Evolutionary conservation across 2,797 vertebrate species (phyloP).

Genomic region (Aldrovandia affinis): DNA sequence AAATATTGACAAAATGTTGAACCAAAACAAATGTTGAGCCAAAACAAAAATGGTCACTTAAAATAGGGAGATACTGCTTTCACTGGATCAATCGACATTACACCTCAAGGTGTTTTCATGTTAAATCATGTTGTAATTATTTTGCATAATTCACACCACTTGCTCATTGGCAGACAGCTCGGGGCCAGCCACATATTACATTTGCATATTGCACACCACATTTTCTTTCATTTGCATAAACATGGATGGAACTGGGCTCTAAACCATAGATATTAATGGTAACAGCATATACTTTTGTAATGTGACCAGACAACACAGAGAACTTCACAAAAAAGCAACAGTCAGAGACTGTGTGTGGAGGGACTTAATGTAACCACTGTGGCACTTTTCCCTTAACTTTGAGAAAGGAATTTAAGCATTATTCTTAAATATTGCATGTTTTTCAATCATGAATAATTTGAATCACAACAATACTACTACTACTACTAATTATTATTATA

Average conservation of each 20-base stretch:
- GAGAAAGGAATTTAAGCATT: background rate
- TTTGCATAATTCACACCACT: slow-evolving; percentile 1
- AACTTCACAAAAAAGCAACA: background rate
- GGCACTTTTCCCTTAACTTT: background rate
- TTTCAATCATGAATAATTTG: background rate
- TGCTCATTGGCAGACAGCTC: slow-evolving; percentile 9
- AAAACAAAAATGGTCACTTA: background rate
- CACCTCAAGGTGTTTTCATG: background rate
- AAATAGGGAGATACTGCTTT: background rate
- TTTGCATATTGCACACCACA: slow-evolving; percentile 1
- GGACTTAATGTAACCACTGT: background rate
- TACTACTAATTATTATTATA: background rate
- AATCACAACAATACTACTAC: background rate
- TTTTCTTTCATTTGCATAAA: background rate
- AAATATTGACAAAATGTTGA: background rate
- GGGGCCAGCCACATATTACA: background rate
- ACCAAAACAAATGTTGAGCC: background rate
- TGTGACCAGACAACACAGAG: background rate
- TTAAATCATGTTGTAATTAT: slow-evolving; percentile 4
- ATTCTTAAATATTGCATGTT: background rate
- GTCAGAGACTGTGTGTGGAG: background rate
- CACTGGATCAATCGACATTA: background rate
- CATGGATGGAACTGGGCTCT: background rate
- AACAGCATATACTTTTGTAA: background rate
- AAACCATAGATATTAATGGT: background rate